These are phyloP conservation scores for Chaenocephalus aceratus DNA, from an alignment of 2,113 vertebrate species.

Conservation along the genomic window DNA sequence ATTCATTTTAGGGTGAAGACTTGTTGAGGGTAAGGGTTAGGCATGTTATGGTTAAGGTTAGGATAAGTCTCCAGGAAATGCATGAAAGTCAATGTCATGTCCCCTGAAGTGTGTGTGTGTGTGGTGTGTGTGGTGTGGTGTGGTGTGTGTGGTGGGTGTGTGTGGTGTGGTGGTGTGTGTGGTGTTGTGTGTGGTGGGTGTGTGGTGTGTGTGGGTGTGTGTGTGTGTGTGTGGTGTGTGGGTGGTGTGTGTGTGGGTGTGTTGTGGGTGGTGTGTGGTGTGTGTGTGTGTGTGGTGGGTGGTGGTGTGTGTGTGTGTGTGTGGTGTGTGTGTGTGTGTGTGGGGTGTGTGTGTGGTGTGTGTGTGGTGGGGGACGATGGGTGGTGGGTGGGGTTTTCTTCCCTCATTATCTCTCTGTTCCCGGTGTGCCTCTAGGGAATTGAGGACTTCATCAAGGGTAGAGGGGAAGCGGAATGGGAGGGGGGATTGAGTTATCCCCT, in stretches of 20 bases:
- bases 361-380: conserved; percentile 48
- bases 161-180: background rate
- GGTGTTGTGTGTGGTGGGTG: background rate
- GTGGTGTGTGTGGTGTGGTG: too few relatives aligned
- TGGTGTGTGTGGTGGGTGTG: background rate
- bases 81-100: too few relatives aligned
- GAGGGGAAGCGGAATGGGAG: background rate
- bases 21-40: too few relatives aligned
- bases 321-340: background rate
- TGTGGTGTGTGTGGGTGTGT: background rate
- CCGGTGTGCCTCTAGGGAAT: conserved; percentile 45
- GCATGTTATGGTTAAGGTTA: too few relatives aligned
- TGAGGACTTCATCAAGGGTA: conserved; percentile 32
- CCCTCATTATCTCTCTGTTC: conserved; percentile 42
- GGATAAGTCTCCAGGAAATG: too few relatives aligned
- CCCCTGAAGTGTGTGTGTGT: background rate
- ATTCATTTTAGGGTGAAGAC: too few relatives aligned
- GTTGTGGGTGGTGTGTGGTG: background rate
- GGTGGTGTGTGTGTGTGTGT: background rate
- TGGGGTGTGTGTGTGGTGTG: conserved; percentile 14
- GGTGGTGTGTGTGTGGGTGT: background rate
- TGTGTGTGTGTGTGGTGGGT: background rate
- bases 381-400: conserved; percentile 21
- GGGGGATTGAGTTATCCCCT: background rate
- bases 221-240: background rate